phyloP scores from a whole-genome alignment of 2,113 vertebrate species.

The Gobio gobio region DNA sequence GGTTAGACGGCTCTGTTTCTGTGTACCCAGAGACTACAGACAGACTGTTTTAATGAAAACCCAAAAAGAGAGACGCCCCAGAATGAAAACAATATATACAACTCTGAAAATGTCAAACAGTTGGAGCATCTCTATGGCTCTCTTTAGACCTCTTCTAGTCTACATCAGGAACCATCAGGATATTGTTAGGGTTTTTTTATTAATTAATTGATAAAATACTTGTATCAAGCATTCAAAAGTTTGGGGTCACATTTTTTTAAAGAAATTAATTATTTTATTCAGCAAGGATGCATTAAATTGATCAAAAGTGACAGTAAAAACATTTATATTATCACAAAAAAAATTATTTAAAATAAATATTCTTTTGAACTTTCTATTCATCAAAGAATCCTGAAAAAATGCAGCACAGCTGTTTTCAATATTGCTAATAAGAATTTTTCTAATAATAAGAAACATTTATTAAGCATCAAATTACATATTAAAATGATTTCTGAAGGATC shows the following conservation, averaged over 20 bases:
- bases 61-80: constrained; percentile 61
- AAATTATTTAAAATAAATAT: too few relatives aligned
- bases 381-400: neutral
- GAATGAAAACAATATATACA: constrained; percentile 62
- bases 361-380: neutral
- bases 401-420: too few relatives aligned
- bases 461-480: too few relatives aligned
- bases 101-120: constrained; percentile 59
- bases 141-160: neutral
- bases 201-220: neutral
- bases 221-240: too few relatives aligned
- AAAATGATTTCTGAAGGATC: too few relatives aligned
- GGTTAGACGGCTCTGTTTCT: constrained; percentile 54
- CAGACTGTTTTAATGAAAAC: constrained; percentile 74
- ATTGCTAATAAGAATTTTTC: too few relatives aligned
- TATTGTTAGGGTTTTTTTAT: neutral
- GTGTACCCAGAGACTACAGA: constrained; percentile 49
- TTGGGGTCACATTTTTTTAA: neutral
- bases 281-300: neutral
- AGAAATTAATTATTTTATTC: neutral
- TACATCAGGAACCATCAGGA: neutral
- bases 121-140: constrained; percentile 61
- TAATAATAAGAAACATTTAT: too few relatives aligned
- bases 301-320: too few relatives aligned
- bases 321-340: too few relatives aligned